These are phyloP conservation scores for Amphiduros pacificus DNA, from an alignment of 2,888 invertebrate genomes.

Conservation along the genomic window DNA sequence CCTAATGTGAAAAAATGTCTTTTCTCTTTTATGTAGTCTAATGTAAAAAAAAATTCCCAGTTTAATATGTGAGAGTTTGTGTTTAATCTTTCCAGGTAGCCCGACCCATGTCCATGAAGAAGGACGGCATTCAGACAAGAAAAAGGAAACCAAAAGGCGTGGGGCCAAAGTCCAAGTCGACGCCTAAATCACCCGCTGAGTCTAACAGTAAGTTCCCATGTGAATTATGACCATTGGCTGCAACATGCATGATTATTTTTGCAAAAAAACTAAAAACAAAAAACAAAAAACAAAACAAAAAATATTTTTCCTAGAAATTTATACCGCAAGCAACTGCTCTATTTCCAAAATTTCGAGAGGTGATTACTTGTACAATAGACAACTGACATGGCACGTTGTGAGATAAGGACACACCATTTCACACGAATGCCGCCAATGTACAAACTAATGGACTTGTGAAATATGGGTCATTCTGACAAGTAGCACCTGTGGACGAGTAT, in stretches of 20 bases:
- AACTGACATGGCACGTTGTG: too few relatives aligned
- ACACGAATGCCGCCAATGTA: too few relatives aligned
- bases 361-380: too few relatives aligned
- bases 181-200: not conserved
- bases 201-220: constrained; percentile 1
- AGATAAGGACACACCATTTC: too few relatives aligned
- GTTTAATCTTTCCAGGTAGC: constrained; percentile 64
- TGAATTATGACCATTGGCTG: not conserved
- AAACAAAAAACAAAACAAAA: too few relatives aligned
- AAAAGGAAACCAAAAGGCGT: constrained; percentile 70
- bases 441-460: too few relatives aligned
- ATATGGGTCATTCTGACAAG: too few relatives aligned
- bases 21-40: not conserved
- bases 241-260: not conserved
- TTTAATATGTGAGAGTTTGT: not conserved
- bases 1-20: not conserved
- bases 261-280: too few relatives aligned
- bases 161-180: constrained; percentile 3
- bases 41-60: not conserved
- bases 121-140: constrained; percentile 90
- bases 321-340: too few relatives aligned
- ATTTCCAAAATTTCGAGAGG: too few relatives aligned
- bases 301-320: too few relatives aligned
- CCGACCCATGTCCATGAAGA: constrained; percentile 86
- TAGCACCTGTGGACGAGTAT: too few relatives aligned